Base-by-base conservation (phyloP, 2,113 vertebrate species). In the Noctilio leporinus region DNA sequence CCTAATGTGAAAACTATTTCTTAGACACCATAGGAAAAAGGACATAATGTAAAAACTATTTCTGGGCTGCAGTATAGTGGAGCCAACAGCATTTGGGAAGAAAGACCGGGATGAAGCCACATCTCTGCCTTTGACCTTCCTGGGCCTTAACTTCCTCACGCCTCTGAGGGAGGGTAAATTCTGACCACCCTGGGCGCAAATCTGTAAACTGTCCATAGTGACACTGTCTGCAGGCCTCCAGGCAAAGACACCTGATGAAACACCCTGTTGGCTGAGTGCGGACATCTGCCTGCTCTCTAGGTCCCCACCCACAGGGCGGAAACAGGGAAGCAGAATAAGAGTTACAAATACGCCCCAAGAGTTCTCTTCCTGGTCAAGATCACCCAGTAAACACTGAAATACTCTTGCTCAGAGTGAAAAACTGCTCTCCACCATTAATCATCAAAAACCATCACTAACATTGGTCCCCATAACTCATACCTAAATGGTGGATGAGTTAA, bases 101-200 rank as follows among this genome's bases (percentile, higher is more conserved):
- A 65, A 33, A 85, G 22, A 47, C 3, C 11, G 24, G 53, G 10
- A 49, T 7, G 9, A 62, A 55, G 45, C 11, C n/a, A 87, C 53
- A 51, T 1, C 19, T 77, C 43, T 55, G 30, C 35, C 84, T 62
- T 12, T 75, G 17, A 9, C 10, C 40, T 14, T 28, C 2, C 17
- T 26, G 15, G 7, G 30, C 19, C 33, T 65, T 33, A 15, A 33
- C 24, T n/a, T 40, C 2, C 20, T 35, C 28, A 43, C 28, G 9
- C 28, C 81, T 33, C 9, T 0, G 0, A 28, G 5, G 35, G 40
- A 92, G 53, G 80, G 26, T 19, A 53, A 47, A 28, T 9, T 20
- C 6, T 4, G 47, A 47, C 14, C 22, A 12, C 6, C 3, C 12
- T 4, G 4, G 49, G n/a, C n/a, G n/a, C n/a, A n/a, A 8, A 17